These are phyloP conservation scores for Gymnobelideus leadbeateri DNA, from an alignment of 2,113 vertebrate genomes.

Conservation along the genomic window DNA sequence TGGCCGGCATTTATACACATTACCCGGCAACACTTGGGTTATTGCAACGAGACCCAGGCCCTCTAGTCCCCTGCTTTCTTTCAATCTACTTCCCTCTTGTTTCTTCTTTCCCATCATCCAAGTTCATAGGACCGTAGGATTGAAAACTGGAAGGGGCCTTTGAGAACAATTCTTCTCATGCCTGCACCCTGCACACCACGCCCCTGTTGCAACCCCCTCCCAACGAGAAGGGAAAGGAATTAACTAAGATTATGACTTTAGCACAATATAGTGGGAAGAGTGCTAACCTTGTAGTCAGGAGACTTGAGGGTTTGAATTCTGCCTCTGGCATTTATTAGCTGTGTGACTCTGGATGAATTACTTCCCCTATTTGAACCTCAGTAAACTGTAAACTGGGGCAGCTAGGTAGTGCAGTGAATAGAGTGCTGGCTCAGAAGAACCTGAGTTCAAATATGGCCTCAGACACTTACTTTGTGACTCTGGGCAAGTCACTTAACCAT, in stretches of 20 bases:
- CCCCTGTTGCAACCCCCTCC: rapidly evolving
- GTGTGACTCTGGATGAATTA: not conserved
- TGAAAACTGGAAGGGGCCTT: not conserved
- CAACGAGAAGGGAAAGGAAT: not conserved
- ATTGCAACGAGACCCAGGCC: rapidly evolving
- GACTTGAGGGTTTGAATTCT: not conserved
- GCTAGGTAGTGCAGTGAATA: no score
- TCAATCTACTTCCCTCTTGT: not conserved
- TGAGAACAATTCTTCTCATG: not conserved
- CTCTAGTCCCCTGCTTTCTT: not conserved
- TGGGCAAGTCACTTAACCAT: not conserved
- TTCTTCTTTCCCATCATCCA: not conserved
- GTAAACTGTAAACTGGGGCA: not conserved
- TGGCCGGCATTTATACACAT: slow-evolving; percentile 71
- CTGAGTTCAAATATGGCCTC: not conserved
- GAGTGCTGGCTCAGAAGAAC: no score
- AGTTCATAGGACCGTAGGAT: not conserved
- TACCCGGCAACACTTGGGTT: slow-evolving; percentile 68
- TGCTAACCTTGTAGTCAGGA: not conserved
- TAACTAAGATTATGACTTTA: not conserved
- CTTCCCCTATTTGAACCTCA: not conserved
- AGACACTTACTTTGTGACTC: not conserved
- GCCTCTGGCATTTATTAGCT: not conserved
- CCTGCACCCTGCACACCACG: no score
- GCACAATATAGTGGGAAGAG: not conserved